Base-by-base conservation (phyloP, 2,797 vertebrate species). In the Syngnathus rostellatus region DNA sequence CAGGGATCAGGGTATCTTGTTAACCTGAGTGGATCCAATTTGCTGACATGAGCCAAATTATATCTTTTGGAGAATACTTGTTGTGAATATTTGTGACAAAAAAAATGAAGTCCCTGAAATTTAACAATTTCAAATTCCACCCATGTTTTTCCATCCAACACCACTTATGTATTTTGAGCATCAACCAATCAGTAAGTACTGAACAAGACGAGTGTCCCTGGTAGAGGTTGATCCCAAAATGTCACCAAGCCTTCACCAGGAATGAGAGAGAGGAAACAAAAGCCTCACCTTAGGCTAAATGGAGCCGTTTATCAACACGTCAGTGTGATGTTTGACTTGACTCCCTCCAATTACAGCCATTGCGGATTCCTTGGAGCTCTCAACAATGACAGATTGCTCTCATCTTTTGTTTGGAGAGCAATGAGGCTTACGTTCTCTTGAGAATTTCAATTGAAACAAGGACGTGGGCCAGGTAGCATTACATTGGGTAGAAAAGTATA, bases 181-280 rank as follows among this genome's bases (percentile, higher is more conserved):
- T 31, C 3, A 31, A 31, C 48, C 48, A 37, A 31, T 14, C 14
- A 17, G 54, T 31, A 25, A 4, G 31, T 31, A 31, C 0, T 57
- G 21, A 55, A 31, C 6, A 31, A 31, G 12, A 6, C 6, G 6
- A 12, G 12, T 31, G 31, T 31, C 31, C 31, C 31, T 31, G 31
- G 31, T 31, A 31, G 31, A 31, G 59, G 8, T 40, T 45, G 40
- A 43, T 62, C 10, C 31, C 21, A 62, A 60, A 43, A 23, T 45
- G 60, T 62, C 60, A 43, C 39, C 5, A 19, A 62, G 40, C 45
- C 40, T 23, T 81, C 81, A 73, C 73, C 68, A 69, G 72, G 77
- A 83, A 87, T 81, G 80, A 84, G 76, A 81, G 79, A 82, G 74
- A 73, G 82, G 82, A 88, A 85, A 84, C 77, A 84, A 85, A 78